Evolutionary conservation across 2,888 invertebrate species (phyloP), one percentile per base, ranked within the genome.

Genomic region (Tetropium fuscum): DNA sequence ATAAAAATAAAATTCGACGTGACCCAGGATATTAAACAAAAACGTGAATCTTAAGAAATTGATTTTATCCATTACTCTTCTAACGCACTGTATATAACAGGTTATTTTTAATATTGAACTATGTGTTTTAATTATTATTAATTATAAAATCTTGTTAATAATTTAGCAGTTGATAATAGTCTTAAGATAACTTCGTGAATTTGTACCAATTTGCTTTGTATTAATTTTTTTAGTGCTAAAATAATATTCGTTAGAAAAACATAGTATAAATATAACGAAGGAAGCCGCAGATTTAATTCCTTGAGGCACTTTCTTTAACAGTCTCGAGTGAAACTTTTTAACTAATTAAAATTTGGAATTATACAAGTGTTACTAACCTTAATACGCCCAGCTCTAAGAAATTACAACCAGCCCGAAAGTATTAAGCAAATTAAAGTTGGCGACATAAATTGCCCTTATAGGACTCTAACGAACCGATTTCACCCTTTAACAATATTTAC

Each of bases 271-370:
- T 10, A 36, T 0, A 36, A 48, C 19, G 13, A 10, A 22, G 20
- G 20, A 18, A 36, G 20, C 30, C 36, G 4, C 3, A 8, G 48
- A 16, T 36, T 10, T 22, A 15, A 32, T 36, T 22, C 6, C 13
- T 25, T 2, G 13, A n/a, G 20, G 8, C 13, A 32, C 13, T 48
- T 48, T 48, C 20, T 63, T 63, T 56, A 66, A 54, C 53, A 48
- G 47, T 48, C 47, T 36, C 27, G 10, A 15, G 34, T 27, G 45
- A 43, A 54, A 38, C 32, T 34, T 48, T 38, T 66, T 61, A 63
- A 56, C 58, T 68, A 70, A 70, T 70, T 70, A 68, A 67, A 70
- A 68, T 67, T 68, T 67, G 34, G 64, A 68, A 59, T 64, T 45
- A 54, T 67, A 70, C 66, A 68, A 60, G 45, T 36, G 19, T 30